phyloP scores from a whole-genome alignment of 2,113 vertebrate genomes.

The Cyprinodon tularosa region DNA sequence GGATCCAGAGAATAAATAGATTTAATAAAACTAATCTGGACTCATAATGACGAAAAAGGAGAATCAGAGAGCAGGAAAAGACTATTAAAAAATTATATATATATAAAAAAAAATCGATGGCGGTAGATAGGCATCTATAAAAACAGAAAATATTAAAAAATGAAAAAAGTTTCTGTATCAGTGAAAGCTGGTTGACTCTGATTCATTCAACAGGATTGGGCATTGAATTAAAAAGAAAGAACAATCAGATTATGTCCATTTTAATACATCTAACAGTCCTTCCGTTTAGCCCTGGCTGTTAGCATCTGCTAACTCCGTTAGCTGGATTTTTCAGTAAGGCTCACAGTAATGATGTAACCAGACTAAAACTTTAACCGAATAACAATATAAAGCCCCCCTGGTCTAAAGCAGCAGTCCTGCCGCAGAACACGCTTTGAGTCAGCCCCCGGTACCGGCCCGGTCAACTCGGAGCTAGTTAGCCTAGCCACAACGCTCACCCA shows the following conservation, averaged over 20 bases:
- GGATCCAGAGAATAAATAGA: not conserved
- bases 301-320: not conserved
- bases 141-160: not conserved
- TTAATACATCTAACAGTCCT: not conserved
- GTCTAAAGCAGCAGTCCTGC: not conserved
- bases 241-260: not conserved
- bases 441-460: not conserved
- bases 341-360: not conserved
- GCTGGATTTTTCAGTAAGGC: no score
- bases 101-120: not conserved
- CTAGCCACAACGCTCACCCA: constrained; percentile 75
- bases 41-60: not conserved
- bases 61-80: not conserved
- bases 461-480: constrained; percentile 32
- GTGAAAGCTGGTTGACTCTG: not conserved
- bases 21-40: not conserved
- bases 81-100: not conserved
- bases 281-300: constrained; percentile 21
- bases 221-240: not conserved
- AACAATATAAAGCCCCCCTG: fast-evolving
- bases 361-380: fast-evolving
- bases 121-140: not conserved
- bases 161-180: not conserved
- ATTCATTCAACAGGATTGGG: not conserved
- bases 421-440: not conserved